Evolutionary conservation across 1,140 invertebrate species (phyloP).

Genomic region (Trichonephila clavata): DNA sequence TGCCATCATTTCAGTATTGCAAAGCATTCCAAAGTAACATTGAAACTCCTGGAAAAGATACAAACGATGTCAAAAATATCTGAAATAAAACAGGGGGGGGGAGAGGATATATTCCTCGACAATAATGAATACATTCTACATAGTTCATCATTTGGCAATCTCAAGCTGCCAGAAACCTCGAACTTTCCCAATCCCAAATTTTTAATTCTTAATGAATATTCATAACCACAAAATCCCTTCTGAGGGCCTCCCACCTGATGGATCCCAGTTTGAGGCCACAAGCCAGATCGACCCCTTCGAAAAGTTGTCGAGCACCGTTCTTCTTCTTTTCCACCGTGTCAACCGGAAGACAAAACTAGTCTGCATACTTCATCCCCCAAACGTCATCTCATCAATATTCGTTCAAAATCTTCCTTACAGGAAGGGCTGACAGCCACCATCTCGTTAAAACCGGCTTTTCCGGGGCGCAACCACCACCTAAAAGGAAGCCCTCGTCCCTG

Average conservation of each 20-base stretch:
- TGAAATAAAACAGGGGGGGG: background rate
- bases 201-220: conserved; percentile 15
- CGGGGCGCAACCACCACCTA: background rate
- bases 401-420: background rate
- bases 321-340: background rate
- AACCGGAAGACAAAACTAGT: background rate
- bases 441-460: conserved; percentile 72
- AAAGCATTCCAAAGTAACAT: background rate
- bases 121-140: conserved; percentile 1
- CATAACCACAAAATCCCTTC: background rate
- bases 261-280: background rate
- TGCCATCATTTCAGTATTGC: background rate
- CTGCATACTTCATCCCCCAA: background rate
- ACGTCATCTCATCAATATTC: conserved; percentile 62
- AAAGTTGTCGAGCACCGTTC: conserved; percentile 7
- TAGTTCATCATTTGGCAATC: background rate
- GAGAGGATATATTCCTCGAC: background rate
- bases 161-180: background rate
- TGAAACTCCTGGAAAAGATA: background rate
- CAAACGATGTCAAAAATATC: background rate
- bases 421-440: conserved; percentile 15
- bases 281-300: background rate
- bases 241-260: background rate
- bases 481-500: background rate
- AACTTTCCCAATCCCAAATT: background rate